Evolutionary conservation across 1,140 invertebrate genomes (phyloP), one percentile per base, ranked within the genome.

Genomic region (Atta texana): DNA sequence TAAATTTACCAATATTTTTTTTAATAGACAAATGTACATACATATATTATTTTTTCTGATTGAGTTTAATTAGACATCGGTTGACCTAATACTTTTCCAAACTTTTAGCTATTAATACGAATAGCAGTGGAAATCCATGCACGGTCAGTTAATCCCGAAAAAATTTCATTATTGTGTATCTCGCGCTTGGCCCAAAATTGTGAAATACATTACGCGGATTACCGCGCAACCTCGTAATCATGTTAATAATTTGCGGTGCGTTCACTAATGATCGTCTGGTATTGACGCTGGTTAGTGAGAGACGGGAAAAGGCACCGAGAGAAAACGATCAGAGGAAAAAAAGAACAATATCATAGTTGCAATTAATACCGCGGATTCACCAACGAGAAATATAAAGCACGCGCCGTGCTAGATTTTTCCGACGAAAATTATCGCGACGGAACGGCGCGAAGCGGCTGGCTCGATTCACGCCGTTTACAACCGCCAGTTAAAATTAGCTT

Each of bases 221-320:
- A 84, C 80, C 89, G 66, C 85, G 72, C 63, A 80, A 68, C 74
- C 57, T 64, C 72, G 71, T 93, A 92, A 92, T 91, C 88, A 74
- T 69, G 68, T 90, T 88, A 92, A 92, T 92, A 87, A 92, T 92
- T 92, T 88, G 63, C 86, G 51, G 78, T 59, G 61, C 69, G 88
- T 90, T 80, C 85, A 86, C 89, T 92, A 92, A 92, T 89, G 91
- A 92, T 92, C 72, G 53, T 39, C 61, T 82, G 85, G 77, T 66
- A 87, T 51, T 31, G 53, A 55, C 24, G 31, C 44, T 24, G 44
- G 2, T 59, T 59, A n/a, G 34, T 16, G 61, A 63, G 80, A 74
- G 49, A 31, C 24, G 28, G 24, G 34, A 39, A 39, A 18, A 49
- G 31, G 1, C 59, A 31, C 8, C 3, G 14, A n/a, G n/a, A 68